Evolutionary conservation across 2,888 invertebrate species (phyloP).

Genomic region (Frankliniella fusca): DNA sequence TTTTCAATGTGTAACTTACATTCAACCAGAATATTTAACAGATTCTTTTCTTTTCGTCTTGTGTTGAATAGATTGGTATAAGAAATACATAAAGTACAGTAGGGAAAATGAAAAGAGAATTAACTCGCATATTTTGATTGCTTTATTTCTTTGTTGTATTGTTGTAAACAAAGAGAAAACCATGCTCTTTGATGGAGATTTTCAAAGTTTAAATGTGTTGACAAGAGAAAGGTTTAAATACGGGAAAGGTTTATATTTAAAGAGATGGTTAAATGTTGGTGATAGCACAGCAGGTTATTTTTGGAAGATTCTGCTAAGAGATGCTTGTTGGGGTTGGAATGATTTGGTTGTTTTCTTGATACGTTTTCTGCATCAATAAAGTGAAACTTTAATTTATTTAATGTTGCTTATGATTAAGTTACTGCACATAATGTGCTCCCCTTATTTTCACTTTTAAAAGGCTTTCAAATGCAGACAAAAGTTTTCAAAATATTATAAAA

Average conservation of each 20-base stretch:
- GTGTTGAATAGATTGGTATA: constrained; percentile 23
- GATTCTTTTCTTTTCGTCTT: constrained; percentile 1
- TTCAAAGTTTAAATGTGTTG: constrained; percentile 26
- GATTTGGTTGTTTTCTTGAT: constrained; percentile 9
- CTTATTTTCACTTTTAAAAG: background rate
- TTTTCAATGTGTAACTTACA: constrained; percentile 21
- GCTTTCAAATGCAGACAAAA: background rate
- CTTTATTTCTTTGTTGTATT: constrained; percentile 27
- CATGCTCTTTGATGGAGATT: constrained; percentile 26
- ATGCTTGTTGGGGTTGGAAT: constrained; percentile 24
- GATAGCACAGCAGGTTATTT: constrained; percentile 22
- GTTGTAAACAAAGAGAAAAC: constrained; percentile 19
- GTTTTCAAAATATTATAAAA: too few relatives aligned
- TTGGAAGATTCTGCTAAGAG: constrained; percentile 26
- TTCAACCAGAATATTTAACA: constrained; percentile 21
- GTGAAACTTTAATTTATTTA: constrained; percentile 12
- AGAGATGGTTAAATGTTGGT: constrained; percentile 2
- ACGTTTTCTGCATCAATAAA: background rate
- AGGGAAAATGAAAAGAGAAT: background rate
- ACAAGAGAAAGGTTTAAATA: constrained; percentile 23
- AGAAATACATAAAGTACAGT: constrained; percentile 15
- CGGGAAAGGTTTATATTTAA: constrained; percentile 17
- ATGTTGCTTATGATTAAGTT: constrained; percentile 5
- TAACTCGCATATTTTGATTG: constrained; percentile 23
- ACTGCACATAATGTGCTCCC: constrained; percentile 22